Percentiles rank a stretch among this genome's conserved stretches.
Evolutionary conservation across 1,140 invertebrate species (phyloP).

Genomic region (Scaptomyza pallida): DNA sequence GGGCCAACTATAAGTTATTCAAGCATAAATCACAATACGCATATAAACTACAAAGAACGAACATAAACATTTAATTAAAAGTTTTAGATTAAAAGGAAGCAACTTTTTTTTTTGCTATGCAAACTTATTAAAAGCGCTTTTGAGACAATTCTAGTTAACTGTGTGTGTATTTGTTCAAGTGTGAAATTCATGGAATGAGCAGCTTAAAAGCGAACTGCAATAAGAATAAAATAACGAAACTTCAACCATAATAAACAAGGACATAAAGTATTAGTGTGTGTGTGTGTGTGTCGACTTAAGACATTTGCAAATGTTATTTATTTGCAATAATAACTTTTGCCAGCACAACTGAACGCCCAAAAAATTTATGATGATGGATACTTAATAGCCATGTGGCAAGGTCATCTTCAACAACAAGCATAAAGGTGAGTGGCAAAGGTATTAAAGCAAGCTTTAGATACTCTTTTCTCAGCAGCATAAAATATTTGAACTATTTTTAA

Average conservation of each 20-base stretch:
- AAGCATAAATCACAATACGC: conserved; percentile 23
- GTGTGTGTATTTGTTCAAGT: conserved; percentile 4
- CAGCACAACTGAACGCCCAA: background rate
- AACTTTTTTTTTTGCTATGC: conserved; percentile 1
- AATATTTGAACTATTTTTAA: too few species aligned
- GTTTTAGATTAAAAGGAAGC: conserved; percentile 34
- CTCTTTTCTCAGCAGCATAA: too few species aligned
- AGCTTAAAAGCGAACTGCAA: conserved; percentile 22
- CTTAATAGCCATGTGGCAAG: conserved; percentile 7
- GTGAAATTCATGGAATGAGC: conserved; percentile 18
- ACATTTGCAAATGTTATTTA: conserved; percentile 42
- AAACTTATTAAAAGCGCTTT: conserved; percentile 10
- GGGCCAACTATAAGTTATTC: conserved; percentile 18
- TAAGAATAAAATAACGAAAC: conserved; percentile 12
- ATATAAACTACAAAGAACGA: conserved; percentile 15
- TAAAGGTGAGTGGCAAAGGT: conserved; percentile 5
- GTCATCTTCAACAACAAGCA: conserved; percentile 1
- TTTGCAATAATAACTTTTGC: background rate
- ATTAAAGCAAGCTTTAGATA: too few species aligned
- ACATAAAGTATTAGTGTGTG: conserved; percentile 13
- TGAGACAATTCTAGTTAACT: background rate
- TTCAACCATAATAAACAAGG: conserved; percentile 9
- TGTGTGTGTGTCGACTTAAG: conserved; percentile 1
- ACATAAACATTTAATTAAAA: conserved; percentile 46
- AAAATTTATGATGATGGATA: conserved; percentile 51